Evolutionary conservation across 30 jellyfish, hydroid and myxozoan genomes (phyloP).

Genomic region (Nemopilema nomurai): DNA sequence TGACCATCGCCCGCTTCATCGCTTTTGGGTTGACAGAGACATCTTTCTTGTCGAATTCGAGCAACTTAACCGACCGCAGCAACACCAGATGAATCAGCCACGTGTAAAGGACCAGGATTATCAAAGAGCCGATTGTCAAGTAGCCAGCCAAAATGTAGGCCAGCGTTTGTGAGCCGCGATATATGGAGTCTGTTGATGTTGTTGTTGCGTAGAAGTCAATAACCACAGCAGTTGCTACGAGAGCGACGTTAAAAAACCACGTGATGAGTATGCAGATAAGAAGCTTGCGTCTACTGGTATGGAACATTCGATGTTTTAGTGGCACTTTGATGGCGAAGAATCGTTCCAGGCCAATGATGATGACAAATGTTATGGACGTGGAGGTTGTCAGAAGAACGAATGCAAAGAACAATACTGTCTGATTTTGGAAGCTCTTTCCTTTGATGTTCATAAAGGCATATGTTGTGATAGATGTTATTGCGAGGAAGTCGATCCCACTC

Average conservation of each 20-base stretch:
- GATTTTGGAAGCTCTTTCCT: neutral
- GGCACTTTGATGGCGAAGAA: slow-evolving; percentile 35
- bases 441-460: neutral
- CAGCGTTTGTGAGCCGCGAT: no score
- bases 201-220: no score
- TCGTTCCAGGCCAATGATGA: slow-evolving; percentile 23
- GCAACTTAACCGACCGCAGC: slow-evolving; percentile 9
- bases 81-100: slow-evolving; percentile 12
- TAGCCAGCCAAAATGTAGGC: no score
- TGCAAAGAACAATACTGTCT: neutral
- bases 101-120: neutral
- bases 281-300: slow-evolving; percentile 5
- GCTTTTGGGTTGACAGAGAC: neutral
- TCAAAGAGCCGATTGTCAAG: neutral
- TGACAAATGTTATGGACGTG: slow-evolving; percentile 12
- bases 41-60: slow-evolving; percentile 8
- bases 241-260: slow-evolving; percentile 3
- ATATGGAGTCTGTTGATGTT: no score
- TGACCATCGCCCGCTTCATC: neutral
- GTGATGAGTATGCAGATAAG: neutral
- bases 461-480: neutral
- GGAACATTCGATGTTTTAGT: slow-evolving; percentile 34
- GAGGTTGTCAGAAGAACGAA: neutral
- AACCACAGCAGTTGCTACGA: neutral
- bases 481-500: neutral